Conservation (phyloP, 2,113 vertebrate genomes). For the Laticauda colubrina region DNA sequence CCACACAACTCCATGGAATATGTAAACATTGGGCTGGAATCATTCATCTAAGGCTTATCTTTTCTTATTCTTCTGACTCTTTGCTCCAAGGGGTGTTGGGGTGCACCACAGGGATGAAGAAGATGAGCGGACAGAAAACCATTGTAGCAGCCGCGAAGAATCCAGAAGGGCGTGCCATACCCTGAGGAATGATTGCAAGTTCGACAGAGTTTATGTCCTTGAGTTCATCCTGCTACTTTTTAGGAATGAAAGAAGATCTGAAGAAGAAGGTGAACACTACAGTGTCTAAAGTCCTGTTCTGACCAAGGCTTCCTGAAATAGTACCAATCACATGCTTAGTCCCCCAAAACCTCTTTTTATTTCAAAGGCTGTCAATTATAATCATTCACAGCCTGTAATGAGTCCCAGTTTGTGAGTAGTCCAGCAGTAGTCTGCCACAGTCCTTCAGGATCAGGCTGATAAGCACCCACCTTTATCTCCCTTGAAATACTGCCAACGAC, state of each 20-base stretch:
- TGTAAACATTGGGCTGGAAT: background rate
- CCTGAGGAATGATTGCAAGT: background rate
- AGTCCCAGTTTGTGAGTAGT: no score
- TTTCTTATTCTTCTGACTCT: background rate
- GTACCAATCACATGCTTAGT: no score
- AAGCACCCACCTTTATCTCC: no score
- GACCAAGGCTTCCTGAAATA: no score
- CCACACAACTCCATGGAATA: background rate
- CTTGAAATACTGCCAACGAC: no score
- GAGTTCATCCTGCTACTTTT: background rate
- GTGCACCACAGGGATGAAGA: background rate
- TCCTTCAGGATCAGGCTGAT: no score
- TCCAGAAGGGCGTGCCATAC: background rate
- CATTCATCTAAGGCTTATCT: conserved; percentile 5
- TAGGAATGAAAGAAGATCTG: background rate
- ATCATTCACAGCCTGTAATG: no score
- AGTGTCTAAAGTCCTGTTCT: background rate
- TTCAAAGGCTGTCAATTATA: no score
- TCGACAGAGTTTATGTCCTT: background rate
- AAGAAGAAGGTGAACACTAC: background rate
- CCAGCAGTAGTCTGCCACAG: no score
- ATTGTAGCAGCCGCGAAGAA: background rate
- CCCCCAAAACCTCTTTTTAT: no score
- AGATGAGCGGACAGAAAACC: background rate
- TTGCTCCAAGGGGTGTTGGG: background rate